Percentiles rank a stretch among this genome's conserved stretches.
These are phyloP conservation scores for Gymnocheta viridis DNA, from an alignment of 2,888 invertebrate species.

Conservation along the genomic window DNA sequence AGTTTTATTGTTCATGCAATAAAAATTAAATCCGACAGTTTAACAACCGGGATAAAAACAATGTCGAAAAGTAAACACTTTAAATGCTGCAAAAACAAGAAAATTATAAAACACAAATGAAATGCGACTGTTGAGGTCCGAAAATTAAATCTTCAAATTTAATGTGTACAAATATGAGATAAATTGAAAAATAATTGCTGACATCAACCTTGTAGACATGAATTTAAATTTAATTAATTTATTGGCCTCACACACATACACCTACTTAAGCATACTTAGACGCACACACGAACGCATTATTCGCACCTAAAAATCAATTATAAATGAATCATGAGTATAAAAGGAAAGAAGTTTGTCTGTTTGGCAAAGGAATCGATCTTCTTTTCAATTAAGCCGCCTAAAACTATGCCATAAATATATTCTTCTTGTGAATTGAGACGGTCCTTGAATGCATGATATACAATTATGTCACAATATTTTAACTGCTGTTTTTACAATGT, in stretches of 20 bases:
- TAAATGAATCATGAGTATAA: neutral
- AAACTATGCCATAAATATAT: neutral
- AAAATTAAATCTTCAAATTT: neutral
- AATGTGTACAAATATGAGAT: neutral
- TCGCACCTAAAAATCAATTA: slow-evolving; percentile 17
- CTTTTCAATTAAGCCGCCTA: neutral
- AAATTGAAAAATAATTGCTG: neutral
- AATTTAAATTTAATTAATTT: slow-evolving; percentile 52
- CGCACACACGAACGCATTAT: neutral
- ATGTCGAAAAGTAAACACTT: neutral
- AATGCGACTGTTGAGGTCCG: neutral
- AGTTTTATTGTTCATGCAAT: neutral
- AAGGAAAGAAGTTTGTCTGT: neutral
- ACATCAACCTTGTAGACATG: slow-evolving; percentile 9
- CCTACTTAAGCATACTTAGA: neutral
- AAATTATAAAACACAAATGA: neutral
- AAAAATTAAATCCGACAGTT: slow-evolving; percentile 7
- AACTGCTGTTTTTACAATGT: too few species aligned
- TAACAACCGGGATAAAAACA: neutral
- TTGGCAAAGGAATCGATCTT: neutral
- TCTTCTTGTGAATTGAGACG: too few species aligned
- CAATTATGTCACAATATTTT: too few species aligned
- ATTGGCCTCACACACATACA: slow-evolving; percentile 26
- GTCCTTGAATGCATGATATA: too few species aligned
- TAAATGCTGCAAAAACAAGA: neutral